Evolutionary conservation across 2,113 vertebrate genomes (phyloP), one percentile per base, ranked within the genome.

Genomic region (Ramphastos sulfuratus): DNA sequence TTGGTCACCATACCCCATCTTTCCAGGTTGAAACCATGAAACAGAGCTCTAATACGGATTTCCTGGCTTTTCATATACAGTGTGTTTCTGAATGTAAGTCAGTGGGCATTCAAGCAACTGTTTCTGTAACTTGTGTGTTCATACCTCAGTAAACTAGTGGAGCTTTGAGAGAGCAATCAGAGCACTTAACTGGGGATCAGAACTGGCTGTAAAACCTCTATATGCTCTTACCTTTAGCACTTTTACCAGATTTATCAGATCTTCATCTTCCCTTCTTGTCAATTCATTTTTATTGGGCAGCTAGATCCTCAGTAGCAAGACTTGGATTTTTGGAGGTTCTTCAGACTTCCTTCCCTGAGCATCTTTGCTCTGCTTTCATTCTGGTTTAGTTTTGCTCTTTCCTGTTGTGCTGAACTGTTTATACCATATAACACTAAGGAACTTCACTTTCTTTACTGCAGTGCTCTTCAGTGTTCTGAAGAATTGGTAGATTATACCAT

Each of bases 141-240:
- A 39, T 54, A 31, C 44, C 6, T 61, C 28, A 55, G 12, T 65
- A 58, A 86, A 70, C 39, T 52, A 67, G 15, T 56, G 39, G 19
- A 55, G 10, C 7, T 87, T 71, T 81, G 52, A 78, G 31, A 73
- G 52, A 64, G 5, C 15, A 55, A 35, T 78, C 15, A 10, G 42
- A 80, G 44, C 9, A 20, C 7, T 55, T 59, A n/a, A 15, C 4
- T 64, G 14, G 37, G n/a, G 42, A 52, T 67, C 0, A 0, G 9
- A 5, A 23, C 2, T 21, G 18, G 4, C 63, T 66, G 9, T 37
- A 14, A 4, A 58, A 77, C 10, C 58, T 19, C 0, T 42, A 0
- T 52, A 6, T 46, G 5, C 24, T 84, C 19, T 7, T 52, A 70
- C 11, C 58, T 67, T 63, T 0, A 67, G 15, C 48, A 23, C 48